Base-by-base conservation (phyloP, 2,888 invertebrate genomes). In the Ormyrus pomaceus region DNA sequence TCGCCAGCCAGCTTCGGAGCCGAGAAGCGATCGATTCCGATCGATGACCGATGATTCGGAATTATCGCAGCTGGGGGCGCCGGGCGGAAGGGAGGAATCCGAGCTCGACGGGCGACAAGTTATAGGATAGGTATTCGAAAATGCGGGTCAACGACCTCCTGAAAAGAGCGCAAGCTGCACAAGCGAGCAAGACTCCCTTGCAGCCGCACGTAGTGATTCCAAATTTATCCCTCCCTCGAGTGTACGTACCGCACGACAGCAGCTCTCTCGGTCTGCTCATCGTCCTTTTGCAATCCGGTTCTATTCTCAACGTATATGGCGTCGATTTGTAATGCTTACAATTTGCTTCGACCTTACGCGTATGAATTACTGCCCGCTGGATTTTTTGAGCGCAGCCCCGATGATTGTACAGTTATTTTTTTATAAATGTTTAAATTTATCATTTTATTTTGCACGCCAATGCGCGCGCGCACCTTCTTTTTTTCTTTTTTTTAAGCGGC, bases 221-320 rank as follows among this genome's bases (percentile, higher is more conserved):
- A 85, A 84, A 85, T 86, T 86, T 84, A 84, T 84, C 83, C 84
- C 81, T 85, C 82, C 82, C 81, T 74, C 80, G 82, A 81, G 79
- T 74, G 76, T 61, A 34, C 34, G 34, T 34, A 34, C 34, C 34
- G 61, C 58, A 45, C 51, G 51, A 64, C 62, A 56, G 10, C 46
- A n/a, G 48, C 56, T 74, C 61, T 69, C 73, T 76, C 53, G 10
- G 51, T 3, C 80, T 81, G 82, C 83, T 82, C 82, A 74, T 69
- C 83, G 80, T 80, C 83, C 75, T 75, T 75, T 81, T 77, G 66
- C 74, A 70, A 78, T 75, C 69, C 71, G 53, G 61, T 78, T 81
- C 77, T 81, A 75, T 81, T 81, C 75, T 75, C 83, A 82, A 84
- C 83, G 83, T 81, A 79, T 78, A 68, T 19, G 19, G 53, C 19